Base-by-base conservation (phyloP, 2,113 vertebrate genomes). In the Lampris megalopsis region DNA sequence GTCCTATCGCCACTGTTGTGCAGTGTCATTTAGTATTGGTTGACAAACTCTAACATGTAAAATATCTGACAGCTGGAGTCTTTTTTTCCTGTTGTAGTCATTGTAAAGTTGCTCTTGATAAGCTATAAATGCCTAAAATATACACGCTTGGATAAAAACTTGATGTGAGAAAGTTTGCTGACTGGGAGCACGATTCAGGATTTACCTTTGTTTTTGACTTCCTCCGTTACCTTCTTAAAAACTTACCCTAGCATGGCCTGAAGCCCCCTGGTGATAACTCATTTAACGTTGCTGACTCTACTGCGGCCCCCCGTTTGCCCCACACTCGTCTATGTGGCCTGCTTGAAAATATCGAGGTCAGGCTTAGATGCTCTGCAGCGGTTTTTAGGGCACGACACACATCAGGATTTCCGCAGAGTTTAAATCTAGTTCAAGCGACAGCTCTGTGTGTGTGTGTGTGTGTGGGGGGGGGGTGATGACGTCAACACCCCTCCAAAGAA, bases 301-400 rank as follows among this genome's bases (percentile, higher is more conserved):
- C 61, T 54, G 11, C 63, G 59, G 54, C 73, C 73, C 73, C 49
- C 71, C 78, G 79, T 83, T 87, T 85, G 67, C 88, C 84, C 88
- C 61, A 81, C 62, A 64, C 90, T 88, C 86, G 76, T 89, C 67
- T 80, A 74, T 68, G 10, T 70, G 73, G 73, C 85, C 81, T 87
- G 90, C 90, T 90, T 91, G 62, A 37, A 89, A 92, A 88, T 92
- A 86, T 94, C 83, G 82, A 89, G 89, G 83, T 89, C 86, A 77
- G 84, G 79, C 75, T 79, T 77, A 86, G 85, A 86, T 72, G 89
- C 79, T 85, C 52, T 57, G 75, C 80, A 73, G 88, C 70, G 77
- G 53, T 89, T 91, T 89, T 78, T 89, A 86, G 88, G 86, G 42
- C 89, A 85, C 72, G 58, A 65, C 84, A 87, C 86, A 63, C 79